Evolutionary conservation across 2,113 vertebrate genomes (phyloP), one percentile per base, ranked within the genome.

Genomic region (Irena cyanogastra): DNA sequence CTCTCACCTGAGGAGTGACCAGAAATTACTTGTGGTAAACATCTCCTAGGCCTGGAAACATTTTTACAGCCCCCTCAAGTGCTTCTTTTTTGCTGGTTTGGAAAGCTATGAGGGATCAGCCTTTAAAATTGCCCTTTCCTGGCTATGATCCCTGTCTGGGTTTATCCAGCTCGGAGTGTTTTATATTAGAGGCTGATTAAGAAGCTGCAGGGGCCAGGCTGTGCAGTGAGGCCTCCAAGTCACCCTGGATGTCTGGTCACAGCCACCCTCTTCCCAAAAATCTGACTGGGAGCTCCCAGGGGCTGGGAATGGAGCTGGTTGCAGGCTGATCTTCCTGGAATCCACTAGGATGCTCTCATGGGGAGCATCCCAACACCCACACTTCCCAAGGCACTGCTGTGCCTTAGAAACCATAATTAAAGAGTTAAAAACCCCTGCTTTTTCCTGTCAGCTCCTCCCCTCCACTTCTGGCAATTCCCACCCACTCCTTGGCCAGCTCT

Each of bases 271-370:
- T 45, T 82, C 60, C 87, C 52, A n/a, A 35, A 83, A 77, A 47
- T 3, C 9, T 0, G 21, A 2, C 33, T 22, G 39, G 66, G 37
- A 61, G 49, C 39, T 81, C 59, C 13, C 24, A 3, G 1, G 1
- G 57, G 31, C 0, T 27, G 39, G 44, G 37, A 45, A 59, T 1
- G 2, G 65, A 2, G 65, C 21, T 7, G 83, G 16, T 0, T 27
- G 35, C 20, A 39, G 52, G 23, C 42, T 26, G 44, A 9, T 16
- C 12, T 13, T 35, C 30, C 17, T 1, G 76, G 50, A 54, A 80
- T 4, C 7, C 4, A 3, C 2, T 5, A 1, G 12, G 6, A 49
- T 19, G 15, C 59, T 59, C 81, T 56, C 52, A 1, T 17, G 7
- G 10, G 41, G 23, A 80, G 35, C 61, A 18, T 16, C n/a, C 47